A percentile compares a stretch with the other conserved stretches of the same genome.
phyloP scores from a whole-genome alignment of 30 jellyfish, hydroid and myxozoan species.

The Hydra vulgaris region DNA sequence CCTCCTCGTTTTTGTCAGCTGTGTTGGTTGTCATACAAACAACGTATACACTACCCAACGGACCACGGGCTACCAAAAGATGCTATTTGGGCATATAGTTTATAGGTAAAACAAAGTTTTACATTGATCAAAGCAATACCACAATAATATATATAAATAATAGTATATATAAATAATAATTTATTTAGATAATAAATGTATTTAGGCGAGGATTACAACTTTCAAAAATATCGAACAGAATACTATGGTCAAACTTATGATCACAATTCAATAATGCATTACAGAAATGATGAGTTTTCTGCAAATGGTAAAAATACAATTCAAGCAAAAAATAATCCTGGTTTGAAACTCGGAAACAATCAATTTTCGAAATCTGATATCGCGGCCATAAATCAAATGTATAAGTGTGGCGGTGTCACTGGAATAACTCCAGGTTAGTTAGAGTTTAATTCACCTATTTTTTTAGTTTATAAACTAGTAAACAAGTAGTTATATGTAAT shows the following conservation, averaged over 20 bases:
- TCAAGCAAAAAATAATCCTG: constrained; percentile 18
- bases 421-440: constrained; percentile 8
- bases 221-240: constrained; percentile 21
- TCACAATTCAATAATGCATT: constrained; percentile 17
- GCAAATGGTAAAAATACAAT: constrained; percentile 11
- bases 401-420: constrained; percentile 7
- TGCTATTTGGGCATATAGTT: too few species aligned
- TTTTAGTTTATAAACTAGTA: not conserved
- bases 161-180: not conserved
- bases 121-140: too few species aligned
- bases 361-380: constrained; percentile 4
- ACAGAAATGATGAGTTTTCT: constrained; percentile 19
- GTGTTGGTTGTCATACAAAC: too few species aligned
- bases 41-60: too few species aligned
- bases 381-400: constrained; percentile 12
- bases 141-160: not conserved
- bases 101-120: too few species aligned
- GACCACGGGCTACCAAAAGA: too few species aligned
- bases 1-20: too few species aligned
- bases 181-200: not conserved
- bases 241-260: constrained; percentile 25
- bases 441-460: not conserved
- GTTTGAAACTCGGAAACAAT: constrained; percentile 3
- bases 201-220: constrained; percentile 16
- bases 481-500: too few species aligned